A percentile compares a stretch with the other conserved stretches of the same genome.
Evolutionary conservation across 2,888 invertebrate species (phyloP).

Genomic region (Asteroscopus sphinx): DNA sequence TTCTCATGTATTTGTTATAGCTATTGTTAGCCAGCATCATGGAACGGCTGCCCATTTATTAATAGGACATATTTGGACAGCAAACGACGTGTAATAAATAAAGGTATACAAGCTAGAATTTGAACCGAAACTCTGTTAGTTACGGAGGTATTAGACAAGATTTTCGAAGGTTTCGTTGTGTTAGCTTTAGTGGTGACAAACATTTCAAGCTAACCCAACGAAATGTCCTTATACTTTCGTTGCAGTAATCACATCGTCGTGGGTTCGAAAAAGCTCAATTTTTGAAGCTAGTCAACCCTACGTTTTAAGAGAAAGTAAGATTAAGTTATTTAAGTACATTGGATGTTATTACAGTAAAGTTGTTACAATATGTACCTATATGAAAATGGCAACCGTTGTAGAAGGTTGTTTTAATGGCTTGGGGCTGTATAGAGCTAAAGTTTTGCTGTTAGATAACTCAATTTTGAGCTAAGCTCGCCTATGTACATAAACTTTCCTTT

Average conservation of each 20-base stretch:
- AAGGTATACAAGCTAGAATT: conserved; percentile 65
- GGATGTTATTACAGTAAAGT: conserved; percentile 56
- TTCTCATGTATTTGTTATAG: conserved; percentile 76
- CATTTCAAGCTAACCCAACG: too few relatives aligned
- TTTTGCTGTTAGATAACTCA: too few relatives aligned
- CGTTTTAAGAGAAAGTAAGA: conserved; percentile 59
- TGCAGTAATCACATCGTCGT: neutral
- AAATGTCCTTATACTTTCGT: neutral
- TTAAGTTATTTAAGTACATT: conserved; percentile 57
- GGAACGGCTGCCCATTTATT: conserved; percentile 78
- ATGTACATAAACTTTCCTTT: too few relatives aligned
- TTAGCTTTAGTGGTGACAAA: conserved; percentile 33
- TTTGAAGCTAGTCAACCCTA: conserved; percentile 57
- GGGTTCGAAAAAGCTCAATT: conserved; percentile 28
- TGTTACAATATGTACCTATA: conserved; percentile 21
- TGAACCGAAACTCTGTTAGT: conserved; percentile 52
- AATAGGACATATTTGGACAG: conserved; percentile 86
- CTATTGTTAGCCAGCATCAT: conserved; percentile 69
- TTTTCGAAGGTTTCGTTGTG: conserved; percentile 31
- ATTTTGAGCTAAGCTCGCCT: too few relatives aligned
- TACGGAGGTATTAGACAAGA: conserved; percentile 42
- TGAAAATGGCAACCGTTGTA: neutral
- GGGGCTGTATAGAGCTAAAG: neutral
- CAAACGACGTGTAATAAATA: conserved; percentile 80
- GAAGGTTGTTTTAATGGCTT: conserved; percentile 2